Evolutionary conservation across 1,140 invertebrate genomes (phyloP).

Genomic region (Bombus cullumanus): DNA sequence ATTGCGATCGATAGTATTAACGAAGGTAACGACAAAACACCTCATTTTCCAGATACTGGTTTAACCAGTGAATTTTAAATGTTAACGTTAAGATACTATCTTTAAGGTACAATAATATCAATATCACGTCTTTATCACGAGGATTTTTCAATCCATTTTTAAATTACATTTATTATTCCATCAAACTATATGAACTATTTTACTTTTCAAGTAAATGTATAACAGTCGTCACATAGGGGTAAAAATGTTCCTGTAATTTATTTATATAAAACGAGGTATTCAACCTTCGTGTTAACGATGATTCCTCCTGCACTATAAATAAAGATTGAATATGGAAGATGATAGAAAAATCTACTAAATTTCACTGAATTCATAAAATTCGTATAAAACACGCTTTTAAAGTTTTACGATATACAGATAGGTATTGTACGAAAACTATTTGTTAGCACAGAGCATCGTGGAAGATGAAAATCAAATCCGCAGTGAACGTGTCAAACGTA

Average conservation of each 20-base stretch:
- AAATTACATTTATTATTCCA: no score
- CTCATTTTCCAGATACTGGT: neutral
- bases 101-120: neutral
- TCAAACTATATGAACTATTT: no score
- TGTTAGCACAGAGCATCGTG: neutral
- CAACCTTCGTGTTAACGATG: no score
- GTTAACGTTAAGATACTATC: accelerated
- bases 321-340: no score
- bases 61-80: neutral
- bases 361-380: neutral
- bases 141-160: no score
- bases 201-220: no score
- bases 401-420: neutral
- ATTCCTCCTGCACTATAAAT: no score
- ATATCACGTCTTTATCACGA: no score
- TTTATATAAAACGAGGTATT: no score
- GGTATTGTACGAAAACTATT: neutral
- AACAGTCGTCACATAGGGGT: no score
- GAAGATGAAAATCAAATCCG: neutral
- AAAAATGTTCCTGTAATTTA: no score
- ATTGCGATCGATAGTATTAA: conserved; percentile 17
- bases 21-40: neutral
- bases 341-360: neutral
- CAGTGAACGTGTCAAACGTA: neutral
- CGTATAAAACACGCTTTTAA: neutral